These are phyloP conservation scores for Parotocinclus haroldoi DNA, from an alignment of 2,797 vertebrate genomes.

Conservation along the genomic window DNA sequence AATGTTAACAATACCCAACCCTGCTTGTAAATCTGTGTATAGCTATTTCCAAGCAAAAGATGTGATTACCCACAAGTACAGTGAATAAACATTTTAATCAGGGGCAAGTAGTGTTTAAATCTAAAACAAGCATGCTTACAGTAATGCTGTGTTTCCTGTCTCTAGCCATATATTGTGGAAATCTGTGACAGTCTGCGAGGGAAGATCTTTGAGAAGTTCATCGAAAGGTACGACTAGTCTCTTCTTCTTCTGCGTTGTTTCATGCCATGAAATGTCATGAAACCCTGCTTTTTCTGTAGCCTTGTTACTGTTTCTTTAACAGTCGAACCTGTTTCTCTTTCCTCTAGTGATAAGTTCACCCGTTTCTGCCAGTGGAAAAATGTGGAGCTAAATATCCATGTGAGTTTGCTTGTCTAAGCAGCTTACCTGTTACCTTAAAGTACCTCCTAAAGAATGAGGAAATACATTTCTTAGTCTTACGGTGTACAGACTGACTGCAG, in stretches of 20 bases:
- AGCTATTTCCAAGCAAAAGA: too few relatives aligned
- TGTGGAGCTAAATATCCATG: slow-evolving; percentile 96
- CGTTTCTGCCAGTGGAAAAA: slow-evolving; percentile 99
- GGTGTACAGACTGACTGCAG: too few relatives aligned
- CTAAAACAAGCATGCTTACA: too few relatives aligned
- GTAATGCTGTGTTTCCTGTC: background rate
- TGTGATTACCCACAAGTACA: too few relatives aligned
- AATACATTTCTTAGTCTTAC: too few relatives aligned
- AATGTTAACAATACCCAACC: too few relatives aligned
- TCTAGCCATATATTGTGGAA: slow-evolving; percentile 94
- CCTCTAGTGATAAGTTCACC: slow-evolving; percentile 91
- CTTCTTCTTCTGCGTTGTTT: background rate
- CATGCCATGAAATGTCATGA: too few relatives aligned
- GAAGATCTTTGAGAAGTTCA: slow-evolving; percentile 92
- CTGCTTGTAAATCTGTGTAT: too few relatives aligned
- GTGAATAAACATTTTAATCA: too few relatives aligned
- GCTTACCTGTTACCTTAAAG: background rate
- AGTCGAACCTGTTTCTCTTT: background rate
- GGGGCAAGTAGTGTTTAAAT: too few relatives aligned
- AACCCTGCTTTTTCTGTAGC: background rate
- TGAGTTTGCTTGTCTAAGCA: slow-evolving; percentile 68
- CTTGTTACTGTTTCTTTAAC: background rate
- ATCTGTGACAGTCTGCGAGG: slow-evolving; percentile 94
- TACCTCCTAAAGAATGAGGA: too few relatives aligned
- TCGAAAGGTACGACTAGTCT: slow-evolving; percentile 83